Base-by-base conservation (phyloP, 2,113 vertebrate species). In the Deroptyus accipitrinus region DNA sequence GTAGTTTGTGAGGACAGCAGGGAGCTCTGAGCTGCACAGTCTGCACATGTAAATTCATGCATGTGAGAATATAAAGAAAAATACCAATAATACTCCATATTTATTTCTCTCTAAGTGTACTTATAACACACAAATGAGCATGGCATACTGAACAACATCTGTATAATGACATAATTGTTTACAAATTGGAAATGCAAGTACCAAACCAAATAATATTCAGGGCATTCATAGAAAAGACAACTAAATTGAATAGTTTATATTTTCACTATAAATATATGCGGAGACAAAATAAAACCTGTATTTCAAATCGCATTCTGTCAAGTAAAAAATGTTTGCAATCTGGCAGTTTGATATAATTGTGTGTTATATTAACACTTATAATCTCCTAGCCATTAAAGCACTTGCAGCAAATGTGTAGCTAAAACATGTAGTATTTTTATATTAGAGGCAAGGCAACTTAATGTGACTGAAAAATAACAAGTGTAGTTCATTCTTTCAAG, bases 161-260 rank as follows among this genome's bases (percentile, higher is more conserved):
- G 95, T 30, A 25, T 77, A 92, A 94, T 77, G 85, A 78, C 85
- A 90, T 88, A 94, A 96, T 88, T 96, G 90, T 94, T 94, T 94
- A 94, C 90, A 94, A 96, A 97, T 76, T 72, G 37, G 48, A 91
- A 95, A 89, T 78, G 78, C 83, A 88, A 95, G 73, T 92, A 93
- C 88, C 77, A 68, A 79, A 88, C 11, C 84, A 72, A 87, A 77
- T 93, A 96, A 95, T 96, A 96, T 95, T 85, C 92, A 92, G 91
- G 86, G 92, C 78, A 74, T 89, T 87, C 83, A 92, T 76, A 94
- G 95, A 95, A 94, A 91, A 91, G 51, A 90, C 61, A 90, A 88
- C 66, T 82, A 91, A 96, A 95, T 49, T 62, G 75, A 94, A 93
- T 61, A 72, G 93, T 91, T 89, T 63, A 66, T 77, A 77, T 94